phyloP scores from a whole-genome alignment of 1,140 invertebrate genomes.

The Ephestia elutella region DNA sequence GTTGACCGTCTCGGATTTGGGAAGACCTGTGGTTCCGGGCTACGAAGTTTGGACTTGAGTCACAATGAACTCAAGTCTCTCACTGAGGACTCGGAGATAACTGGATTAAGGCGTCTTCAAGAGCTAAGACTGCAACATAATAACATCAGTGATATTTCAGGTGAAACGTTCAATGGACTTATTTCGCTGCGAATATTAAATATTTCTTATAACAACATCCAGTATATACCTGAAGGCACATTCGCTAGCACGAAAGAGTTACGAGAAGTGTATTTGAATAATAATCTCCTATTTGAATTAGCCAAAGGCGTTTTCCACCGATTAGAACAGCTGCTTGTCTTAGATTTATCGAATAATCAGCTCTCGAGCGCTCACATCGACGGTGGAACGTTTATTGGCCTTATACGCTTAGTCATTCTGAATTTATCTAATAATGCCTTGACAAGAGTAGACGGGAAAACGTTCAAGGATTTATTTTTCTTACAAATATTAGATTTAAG shows the following conservation, averaged over 20 bases:
- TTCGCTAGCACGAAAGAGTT: constrained; percentile 86
- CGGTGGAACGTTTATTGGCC: constrained; percentile 86
- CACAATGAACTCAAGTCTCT: constrained; percentile 83
- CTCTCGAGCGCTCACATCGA: constrained; percentile 88
- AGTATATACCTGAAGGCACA: constrained; percentile 83
- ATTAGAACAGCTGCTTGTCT: constrained; percentile 86
- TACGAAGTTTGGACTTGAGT: constrained; percentile 85
- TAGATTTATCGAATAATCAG: constrained; percentile 93
- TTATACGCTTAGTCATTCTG: constrained; percentile 88
- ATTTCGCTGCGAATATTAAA: constrained; percentile 86
- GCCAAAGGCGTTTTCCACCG: constrained; percentile 87
- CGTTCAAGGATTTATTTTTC: constrained; percentile 91
- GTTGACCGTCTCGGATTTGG: constrained; percentile 83
- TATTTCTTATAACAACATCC: constrained; percentile 87
- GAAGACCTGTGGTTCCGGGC: constrained; percentile 74
- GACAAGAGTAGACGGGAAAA: constrained; percentile 86
- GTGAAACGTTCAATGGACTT: constrained; percentile 84
- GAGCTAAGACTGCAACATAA: constrained; percentile 87
- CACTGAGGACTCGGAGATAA: constrained; percentile 82
- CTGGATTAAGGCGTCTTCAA: constrained; percentile 82
- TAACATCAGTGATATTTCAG: constrained; percentile 85
- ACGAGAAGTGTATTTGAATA: constrained; percentile 86
- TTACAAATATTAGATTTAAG: constrained; percentile 90
- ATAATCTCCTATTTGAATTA: constrained; percentile 86
- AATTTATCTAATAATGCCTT: constrained; percentile 91